Conservation (phyloP, 2,888 invertebrate species). For the Eilema depressum region DNA sequence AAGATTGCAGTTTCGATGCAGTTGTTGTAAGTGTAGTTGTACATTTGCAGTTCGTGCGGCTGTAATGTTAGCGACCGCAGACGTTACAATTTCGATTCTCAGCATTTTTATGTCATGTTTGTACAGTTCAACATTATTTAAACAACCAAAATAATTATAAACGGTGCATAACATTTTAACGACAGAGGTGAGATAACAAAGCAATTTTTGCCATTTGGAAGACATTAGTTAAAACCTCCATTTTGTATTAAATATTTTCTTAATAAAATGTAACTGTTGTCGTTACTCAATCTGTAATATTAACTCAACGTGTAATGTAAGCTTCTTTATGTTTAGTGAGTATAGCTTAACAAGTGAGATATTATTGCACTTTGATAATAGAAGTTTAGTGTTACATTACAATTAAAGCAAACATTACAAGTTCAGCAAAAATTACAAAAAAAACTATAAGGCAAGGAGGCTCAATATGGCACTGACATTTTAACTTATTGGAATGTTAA, state of each 20-base stretch:
- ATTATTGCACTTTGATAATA: not conserved
- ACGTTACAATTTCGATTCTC: not conserved
- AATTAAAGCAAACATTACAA: conserved; percentile 17
- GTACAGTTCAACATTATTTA: not conserved
- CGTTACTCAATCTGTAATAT: conserved; percentile 29
- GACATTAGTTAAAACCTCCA: conserved; percentile 35
- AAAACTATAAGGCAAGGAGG: conserved; percentile 17
- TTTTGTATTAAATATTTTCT: not conserved
- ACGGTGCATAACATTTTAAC: not conserved
- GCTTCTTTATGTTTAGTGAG: not conserved
- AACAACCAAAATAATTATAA: not conserved
- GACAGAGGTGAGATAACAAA: conserved; percentile 4
- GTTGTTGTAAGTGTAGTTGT: not conserved
- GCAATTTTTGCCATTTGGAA: conserved; percentile 34
- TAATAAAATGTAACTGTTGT: not conserved
- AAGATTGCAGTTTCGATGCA: not conserved
- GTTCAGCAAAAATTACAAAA: conserved; percentile 15
- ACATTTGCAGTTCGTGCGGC: not conserved
- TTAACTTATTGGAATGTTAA: conserved; percentile 48
- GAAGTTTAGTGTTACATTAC: conserved; percentile 11
- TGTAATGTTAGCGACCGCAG: not conserved
- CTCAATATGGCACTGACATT: conserved; percentile 46
- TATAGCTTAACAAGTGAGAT: not conserved
- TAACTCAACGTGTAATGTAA: not conserved
- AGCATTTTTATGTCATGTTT: not conserved